These are phyloP conservation scores for Heliconius hortense DNA, from an alignment of 2,888 invertebrate genomes.

Conservation along the genomic window DNA sequence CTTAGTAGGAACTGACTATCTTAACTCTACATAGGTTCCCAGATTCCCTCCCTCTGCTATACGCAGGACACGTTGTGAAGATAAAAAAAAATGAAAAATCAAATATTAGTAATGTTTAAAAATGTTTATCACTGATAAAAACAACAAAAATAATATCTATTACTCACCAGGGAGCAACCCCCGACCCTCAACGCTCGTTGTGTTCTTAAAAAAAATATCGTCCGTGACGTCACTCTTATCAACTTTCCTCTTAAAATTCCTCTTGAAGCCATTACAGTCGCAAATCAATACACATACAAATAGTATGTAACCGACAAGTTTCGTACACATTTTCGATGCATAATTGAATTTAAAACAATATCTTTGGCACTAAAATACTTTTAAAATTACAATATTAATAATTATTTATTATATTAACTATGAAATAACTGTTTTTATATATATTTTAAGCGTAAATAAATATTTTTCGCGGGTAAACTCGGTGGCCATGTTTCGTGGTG, in stretches of 20 bases:
- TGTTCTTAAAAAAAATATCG: slow-evolving; percentile 41
- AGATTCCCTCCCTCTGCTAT: no score
- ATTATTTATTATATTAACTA: background rate
- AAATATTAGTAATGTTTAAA: no score
- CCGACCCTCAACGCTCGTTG: slow-evolving; percentile 46
- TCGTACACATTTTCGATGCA: slow-evolving; percentile 70
- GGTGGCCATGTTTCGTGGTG: slow-evolving; percentile 56
- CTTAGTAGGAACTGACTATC: no score
- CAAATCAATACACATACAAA: slow-evolving; percentile 45
- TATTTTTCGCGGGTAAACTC: slow-evolving; percentile 60
- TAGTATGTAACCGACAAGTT: slow-evolving; percentile 47
- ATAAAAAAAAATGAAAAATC: no score
- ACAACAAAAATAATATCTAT: background rate
- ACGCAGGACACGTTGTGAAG: no score
- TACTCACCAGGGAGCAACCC: slow-evolving; percentile 61
- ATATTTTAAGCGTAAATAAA: background rate
- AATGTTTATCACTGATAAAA: background rate
- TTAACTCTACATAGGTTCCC: no score
- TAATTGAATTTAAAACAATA: slow-evolving; percentile 55
- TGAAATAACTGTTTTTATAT: background rate
- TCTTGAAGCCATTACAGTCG: slow-evolving; percentile 44
- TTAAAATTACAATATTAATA: background rate
- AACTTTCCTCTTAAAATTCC: slow-evolving; percentile 51
- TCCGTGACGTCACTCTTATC: slow-evolving; percentile 43
- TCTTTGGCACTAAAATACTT: slow-evolving; percentile 51